Evolutionary conservation across 1,140 invertebrate species (phyloP).

Genomic region (Dryas iulia): DNA sequence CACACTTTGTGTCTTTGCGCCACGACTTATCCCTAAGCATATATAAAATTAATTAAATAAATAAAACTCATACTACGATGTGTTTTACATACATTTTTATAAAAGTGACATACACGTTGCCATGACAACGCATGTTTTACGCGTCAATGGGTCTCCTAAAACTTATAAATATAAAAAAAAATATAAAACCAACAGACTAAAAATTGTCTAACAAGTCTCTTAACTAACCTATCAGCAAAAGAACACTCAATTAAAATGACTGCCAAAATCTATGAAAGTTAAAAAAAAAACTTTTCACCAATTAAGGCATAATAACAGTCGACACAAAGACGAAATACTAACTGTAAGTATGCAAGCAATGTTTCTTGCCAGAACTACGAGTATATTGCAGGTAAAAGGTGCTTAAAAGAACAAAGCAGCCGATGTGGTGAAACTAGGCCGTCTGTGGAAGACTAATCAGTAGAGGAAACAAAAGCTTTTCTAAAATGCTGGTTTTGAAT

Average conservation of each 20-base stretch:
- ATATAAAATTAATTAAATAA: too few relatives aligned
- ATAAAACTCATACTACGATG: too few relatives aligned
- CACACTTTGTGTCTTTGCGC: too few relatives aligned
- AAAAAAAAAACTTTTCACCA: not conserved
- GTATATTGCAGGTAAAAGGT: conserved; percentile 44
- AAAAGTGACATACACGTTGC: too few relatives aligned
- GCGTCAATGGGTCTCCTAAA: too few relatives aligned
- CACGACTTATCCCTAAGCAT: too few relatives aligned
- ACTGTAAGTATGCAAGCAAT: conserved; percentile 8
- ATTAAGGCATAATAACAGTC: not conserved
- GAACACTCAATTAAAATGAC: not conserved
- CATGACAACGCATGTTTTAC: too few relatives aligned
- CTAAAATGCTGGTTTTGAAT: not conserved
- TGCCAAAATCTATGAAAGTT: not conserved
- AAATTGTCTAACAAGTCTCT: not conserved
- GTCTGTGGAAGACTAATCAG: conserved; percentile 12
- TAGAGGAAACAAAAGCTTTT: not conserved
- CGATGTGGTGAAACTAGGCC: conserved; percentile 43
- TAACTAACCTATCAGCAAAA: not conserved
- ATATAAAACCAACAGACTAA: too few relatives aligned
- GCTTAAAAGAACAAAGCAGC: conserved; percentile 47
- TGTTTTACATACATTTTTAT: too few relatives aligned
- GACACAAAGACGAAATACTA: not conserved
- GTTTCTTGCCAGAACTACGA: conserved; percentile 22
- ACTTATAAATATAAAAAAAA: too few relatives aligned